A percentile compares a stretch with the other conserved stretches of the same genome.
phyloP scores from a whole-genome alignment of 2,113 vertebrate genomes.

The Psilopogon haemacephalus region DNA sequence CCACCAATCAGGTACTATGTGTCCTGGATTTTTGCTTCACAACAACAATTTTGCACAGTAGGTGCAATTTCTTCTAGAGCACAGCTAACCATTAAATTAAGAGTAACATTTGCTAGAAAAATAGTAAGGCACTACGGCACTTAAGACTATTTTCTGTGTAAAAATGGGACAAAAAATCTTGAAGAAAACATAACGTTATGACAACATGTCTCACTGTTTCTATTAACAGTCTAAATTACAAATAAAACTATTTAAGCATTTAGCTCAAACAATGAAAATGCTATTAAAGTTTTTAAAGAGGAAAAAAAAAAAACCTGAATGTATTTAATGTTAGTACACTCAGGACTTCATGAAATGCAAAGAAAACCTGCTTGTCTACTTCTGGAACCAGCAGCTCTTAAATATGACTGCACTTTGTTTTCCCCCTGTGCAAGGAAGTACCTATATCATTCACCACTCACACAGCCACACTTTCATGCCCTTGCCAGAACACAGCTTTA shows the following conservation, averaged over 20 bases:
- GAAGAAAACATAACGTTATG: not conserved
- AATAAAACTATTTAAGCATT: not conserved
- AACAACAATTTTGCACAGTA: not conserved
- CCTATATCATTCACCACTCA: not conserved
- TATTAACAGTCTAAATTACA: not conserved
- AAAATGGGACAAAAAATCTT: not conserved
- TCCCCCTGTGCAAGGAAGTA: not conserved
- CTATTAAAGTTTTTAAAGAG: not conserved
- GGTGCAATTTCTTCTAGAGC: not conserved
- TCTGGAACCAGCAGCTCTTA: not conserved
- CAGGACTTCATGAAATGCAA: not conserved
- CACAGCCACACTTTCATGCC: not conserved
- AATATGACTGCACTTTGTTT: not conserved
- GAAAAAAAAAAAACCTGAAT: not conserved
- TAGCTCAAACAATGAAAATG: not conserved
- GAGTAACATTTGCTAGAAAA: constrained; percentile 3
- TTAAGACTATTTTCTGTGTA: not conserved
- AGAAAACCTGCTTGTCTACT: not conserved
- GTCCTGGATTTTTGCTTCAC: not conserved
- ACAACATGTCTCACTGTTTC: not conserved
- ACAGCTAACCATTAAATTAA: not conserved
- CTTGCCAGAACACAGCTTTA: not conserved
- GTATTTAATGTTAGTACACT: not conserved
- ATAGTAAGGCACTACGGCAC: not conserved
- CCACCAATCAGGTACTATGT: not conserved